phyloP scores from a whole-genome alignment of 2,113 vertebrate genomes.

The Sylvia atricapilla region DNA sequence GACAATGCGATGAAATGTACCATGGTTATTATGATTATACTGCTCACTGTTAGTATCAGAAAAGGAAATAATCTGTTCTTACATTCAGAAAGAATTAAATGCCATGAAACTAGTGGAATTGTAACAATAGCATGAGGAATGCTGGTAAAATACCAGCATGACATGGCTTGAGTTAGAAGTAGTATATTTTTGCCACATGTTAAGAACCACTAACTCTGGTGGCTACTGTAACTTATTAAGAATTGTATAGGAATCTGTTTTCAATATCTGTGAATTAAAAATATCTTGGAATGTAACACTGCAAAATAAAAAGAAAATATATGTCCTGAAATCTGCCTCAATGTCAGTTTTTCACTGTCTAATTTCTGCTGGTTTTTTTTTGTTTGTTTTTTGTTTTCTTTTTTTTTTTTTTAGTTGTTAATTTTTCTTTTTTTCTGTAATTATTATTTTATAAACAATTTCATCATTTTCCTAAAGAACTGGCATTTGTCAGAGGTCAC shows the following conservation, averaged over 20 bases:
- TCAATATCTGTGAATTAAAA: constrained; percentile 53
- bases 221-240: constrained; percentile 55
- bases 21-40: not conserved
- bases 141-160: constrained; percentile 40
- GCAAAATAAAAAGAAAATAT: constrained; percentile 40
- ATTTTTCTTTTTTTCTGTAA: not conserved
- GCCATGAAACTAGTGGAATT: not conserved
- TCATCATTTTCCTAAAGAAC: not conserved
- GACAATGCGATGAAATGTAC: not conserved
- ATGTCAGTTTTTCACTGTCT: not conserved
- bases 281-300: constrained; percentile 43
- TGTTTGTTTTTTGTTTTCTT: accelerated
- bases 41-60: not conserved
- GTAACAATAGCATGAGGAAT: constrained; percentile 56
- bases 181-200: constrained; percentile 41
- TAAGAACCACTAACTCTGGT: constrained; percentile 22
- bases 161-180: constrained; percentile 46
- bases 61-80: not conserved
- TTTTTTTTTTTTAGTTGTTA: no score
- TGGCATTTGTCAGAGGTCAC: not conserved
- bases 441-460: not conserved
- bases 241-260: constrained; percentile 55
- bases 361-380: not conserved
- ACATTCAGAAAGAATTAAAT: constrained; percentile 3
- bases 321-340: constrained; percentile 30